Evolutionary conservation across 2,113 vertebrate genomes (phyloP).

Genomic region (Neogobius melanostomus): DNA sequence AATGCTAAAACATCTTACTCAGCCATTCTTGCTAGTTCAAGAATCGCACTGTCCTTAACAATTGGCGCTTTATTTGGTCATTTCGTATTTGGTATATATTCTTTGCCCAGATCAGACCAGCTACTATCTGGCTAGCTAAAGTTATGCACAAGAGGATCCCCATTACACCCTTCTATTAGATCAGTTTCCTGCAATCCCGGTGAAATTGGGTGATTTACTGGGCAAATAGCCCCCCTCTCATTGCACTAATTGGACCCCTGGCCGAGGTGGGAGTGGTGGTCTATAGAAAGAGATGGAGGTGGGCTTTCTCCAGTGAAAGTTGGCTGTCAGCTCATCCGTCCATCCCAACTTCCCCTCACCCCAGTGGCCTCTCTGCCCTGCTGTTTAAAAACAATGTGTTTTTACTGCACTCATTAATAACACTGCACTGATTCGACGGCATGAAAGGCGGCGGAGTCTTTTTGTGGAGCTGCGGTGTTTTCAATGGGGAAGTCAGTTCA

Average conservation of each 20-base stretch:
- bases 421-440: constrained; percentile 66
- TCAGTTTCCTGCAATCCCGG: too few species aligned
- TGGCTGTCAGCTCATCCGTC: constrained; percentile 73
- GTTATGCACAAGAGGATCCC: too few species aligned
- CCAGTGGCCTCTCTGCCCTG: constrained; percentile 14
- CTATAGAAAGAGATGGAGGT: constrained; percentile 13
- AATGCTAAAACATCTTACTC: too few species aligned
- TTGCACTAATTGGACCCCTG: constrained; percentile 69
- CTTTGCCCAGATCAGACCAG: too few species aligned
- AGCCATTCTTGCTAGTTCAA: too few species aligned
- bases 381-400: constrained; percentile 68
- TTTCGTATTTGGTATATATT: too few species aligned
- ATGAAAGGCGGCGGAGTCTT: constrained; percentile 51
- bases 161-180: too few species aligned
- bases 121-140: too few species aligned
- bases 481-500: constrained; percentile 65
- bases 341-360: constrained; percentile 12
- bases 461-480: constrained; percentile 44
- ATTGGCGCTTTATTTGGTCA: too few species aligned
- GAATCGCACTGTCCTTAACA: too few species aligned
- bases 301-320: constrained; percentile 69
- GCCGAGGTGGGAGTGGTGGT: constrained; percentile 24
- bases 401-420: constrained; percentile 80
- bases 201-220: constrained; percentile 22
- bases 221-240: constrained; percentile 72